A percentile compares a stretch with the other conserved stretches of the same genome.
Conservation (phyloP, 2,888 invertebrate species). For the Silvanus unidentatus region DNA sequence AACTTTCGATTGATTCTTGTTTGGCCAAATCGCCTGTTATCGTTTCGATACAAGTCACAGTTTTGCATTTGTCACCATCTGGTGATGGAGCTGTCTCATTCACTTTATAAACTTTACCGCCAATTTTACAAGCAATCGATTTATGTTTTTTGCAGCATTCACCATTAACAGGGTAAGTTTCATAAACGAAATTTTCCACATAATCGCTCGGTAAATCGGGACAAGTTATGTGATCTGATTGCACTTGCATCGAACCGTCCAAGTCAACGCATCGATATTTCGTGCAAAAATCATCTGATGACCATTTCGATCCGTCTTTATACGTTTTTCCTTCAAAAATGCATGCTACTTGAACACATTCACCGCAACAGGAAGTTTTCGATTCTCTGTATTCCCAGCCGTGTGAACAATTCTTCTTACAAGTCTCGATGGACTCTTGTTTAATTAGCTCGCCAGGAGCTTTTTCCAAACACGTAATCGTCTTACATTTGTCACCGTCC, state of each 20-base stretch:
- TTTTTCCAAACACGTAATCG: constrained; percentile 48
- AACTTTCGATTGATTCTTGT: constrained; percentile 52
- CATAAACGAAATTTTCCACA: constrained; percentile 49
- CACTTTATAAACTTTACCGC: constrained; percentile 48
- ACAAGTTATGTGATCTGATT: constrained; percentile 51
- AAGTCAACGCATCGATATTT: constrained; percentile 53
- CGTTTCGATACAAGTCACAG: constrained; percentile 48
- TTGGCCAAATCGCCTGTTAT: constrained; percentile 49
- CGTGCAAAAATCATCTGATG: constrained; percentile 57
- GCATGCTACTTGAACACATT: constrained; percentile 59
- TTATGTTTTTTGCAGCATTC: constrained; percentile 55
- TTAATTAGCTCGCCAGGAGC: constrained; percentile 49
- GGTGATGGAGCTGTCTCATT: constrained; percentile 36
- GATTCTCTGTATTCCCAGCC: constrained; percentile 55
- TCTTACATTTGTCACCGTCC: constrained; percentile 52
- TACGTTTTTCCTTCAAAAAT: constrained; percentile 49
- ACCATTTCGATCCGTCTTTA: constrained; percentile 54
- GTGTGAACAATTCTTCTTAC: constrained; percentile 47
- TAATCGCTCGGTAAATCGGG: constrained; percentile 46
- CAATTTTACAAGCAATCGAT: constrained; percentile 52
- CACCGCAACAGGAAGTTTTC: constrained; percentile 56
- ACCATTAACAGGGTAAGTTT: constrained; percentile 45
- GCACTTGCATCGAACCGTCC: constrained; percentile 53
- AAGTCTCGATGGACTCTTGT: constrained; percentile 51
- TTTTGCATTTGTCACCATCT: constrained; percentile 52